Evolutionary conservation across 2,797 vertebrate genomes (phyloP).

Genomic region (Scyliorhinus canicula): DNA sequence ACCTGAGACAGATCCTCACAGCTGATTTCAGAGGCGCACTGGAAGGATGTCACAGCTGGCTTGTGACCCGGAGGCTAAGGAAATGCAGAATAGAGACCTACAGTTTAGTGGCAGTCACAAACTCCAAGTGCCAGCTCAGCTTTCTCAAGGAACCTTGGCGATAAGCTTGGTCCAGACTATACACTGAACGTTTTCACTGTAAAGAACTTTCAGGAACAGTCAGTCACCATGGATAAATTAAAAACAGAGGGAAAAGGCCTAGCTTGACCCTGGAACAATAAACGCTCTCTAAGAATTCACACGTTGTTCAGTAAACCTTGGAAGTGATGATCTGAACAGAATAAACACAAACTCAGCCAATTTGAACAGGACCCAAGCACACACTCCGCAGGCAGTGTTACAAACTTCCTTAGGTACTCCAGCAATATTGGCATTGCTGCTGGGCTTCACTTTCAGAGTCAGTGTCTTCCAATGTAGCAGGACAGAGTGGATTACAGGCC

Average conservation of each 20-base stretch:
- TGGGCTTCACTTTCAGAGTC: neutral
- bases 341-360: neutral
- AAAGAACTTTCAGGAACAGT: neutral
- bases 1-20: neutral
- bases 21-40: neutral
- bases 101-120: neutral
- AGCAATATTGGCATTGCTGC: neutral
- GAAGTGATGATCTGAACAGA: neutral
- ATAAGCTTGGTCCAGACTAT: neutral
- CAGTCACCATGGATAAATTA: neutral
- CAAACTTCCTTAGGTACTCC: neutral
- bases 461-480: neutral
- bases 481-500: neutral
- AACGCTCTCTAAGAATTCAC: neutral
- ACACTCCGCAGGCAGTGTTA: neutral
- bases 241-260: neutral
- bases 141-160: neutral
- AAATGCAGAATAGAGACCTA: neutral
- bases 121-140: neutral
- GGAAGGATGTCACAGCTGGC: neutral
- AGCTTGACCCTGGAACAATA: neutral
- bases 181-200: neutral
- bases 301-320: neutral
- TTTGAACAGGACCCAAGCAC: neutral
- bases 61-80: neutral